Evolutionary conservation across 2,888 invertebrate species (phyloP), one percentile per base, ranked within the genome.

Genomic region (Myopa testacea): DNA sequence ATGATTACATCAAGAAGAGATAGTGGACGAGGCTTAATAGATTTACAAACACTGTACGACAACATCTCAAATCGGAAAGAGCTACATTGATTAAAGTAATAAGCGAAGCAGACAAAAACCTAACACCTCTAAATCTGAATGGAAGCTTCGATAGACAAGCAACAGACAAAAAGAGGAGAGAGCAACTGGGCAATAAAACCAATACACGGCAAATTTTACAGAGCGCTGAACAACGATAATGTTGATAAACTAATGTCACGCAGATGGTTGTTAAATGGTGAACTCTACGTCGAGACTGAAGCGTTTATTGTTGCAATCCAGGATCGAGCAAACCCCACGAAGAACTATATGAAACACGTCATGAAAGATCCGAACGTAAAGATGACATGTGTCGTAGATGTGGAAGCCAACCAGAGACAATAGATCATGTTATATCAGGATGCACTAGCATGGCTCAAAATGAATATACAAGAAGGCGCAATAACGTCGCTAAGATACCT

Each of bases 101-200:
- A 75, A 50, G n/a, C 4, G 60, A 58, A 67, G 72, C 76, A 45
- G 78, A 76, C 52, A 40, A 55, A 14, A 78, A 67, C 50, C 34
- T 72, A 60, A 78, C 78, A 72, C 76, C 72, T 8, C 19, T 78
- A 37, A 76, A 78, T 34, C 52, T 78, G 14, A 58, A 52, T 19
- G 67, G 60, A 3, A 3, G 60, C 6, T 58, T 72, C 19, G n/a
- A 68, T 8, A 72, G 45, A 67, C 40, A 67, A 60, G 62, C 73
- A 69, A 16, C 8, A 34, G 74, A 70, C n/a, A 52, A 69, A 58
- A 52, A 50, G 6, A 38, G 34, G 16, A 74, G 73, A 68, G 55
- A 45, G 38, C 3, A 76, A 37, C 26, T 78, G 78, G 76, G 69
- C 55, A n/a, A 67, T 73, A 14, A 78, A 78, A 68, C 70, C 79